Percentiles rank a stretch among this genome's conserved stretches.
Evolutionary conservation across 2,797 vertebrate species (phyloP).

Genomic region (Clarias pachynema): DNA sequence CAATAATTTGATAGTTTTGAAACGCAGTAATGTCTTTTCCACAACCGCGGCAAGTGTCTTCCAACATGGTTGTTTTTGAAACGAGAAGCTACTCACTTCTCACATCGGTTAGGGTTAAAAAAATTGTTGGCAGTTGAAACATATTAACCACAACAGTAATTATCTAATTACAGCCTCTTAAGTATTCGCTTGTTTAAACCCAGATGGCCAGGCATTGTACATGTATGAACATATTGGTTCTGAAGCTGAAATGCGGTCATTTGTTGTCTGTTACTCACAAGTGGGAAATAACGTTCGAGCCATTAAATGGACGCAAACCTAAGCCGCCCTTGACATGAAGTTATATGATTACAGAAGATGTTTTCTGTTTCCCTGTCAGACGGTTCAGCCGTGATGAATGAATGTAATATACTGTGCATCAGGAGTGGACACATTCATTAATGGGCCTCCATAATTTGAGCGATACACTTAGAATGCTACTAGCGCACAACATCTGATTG

Average conservation of each 20-base stretch:
- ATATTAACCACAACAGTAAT: too few species aligned
- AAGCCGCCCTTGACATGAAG: constrained; percentile 73
- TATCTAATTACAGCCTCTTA: too few species aligned
- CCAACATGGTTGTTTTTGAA: too few species aligned
- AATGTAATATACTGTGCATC: constrained; percentile 77
- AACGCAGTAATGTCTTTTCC: too few species aligned
- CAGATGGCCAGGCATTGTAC: too few species aligned
- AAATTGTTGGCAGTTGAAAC: too few species aligned
- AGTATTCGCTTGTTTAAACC: too few species aligned
- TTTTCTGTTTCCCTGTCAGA: constrained; percentile 78
- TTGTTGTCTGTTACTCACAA: constrained; percentile 71
- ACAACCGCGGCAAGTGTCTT: too few species aligned
- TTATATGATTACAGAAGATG: constrained; percentile 81
- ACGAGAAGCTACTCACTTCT: too few species aligned
- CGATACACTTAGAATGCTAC: constrained; percentile 53
- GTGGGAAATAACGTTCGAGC: constrained; percentile 74
- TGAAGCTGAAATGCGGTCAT: constrained; percentile 7
- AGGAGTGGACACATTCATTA: constrained; percentile 64
- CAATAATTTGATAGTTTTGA: too few species aligned
- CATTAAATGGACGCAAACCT: constrained; percentile 71
- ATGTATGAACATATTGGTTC: constrained; percentile 5
- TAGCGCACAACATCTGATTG: constrained; percentile 50
- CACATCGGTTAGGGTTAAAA: too few species aligned
- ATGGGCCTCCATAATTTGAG: constrained; percentile 55
- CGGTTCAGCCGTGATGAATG: constrained; percentile 77